Base-by-base conservation (phyloP, 2,113 vertebrate species). In the Aptenodytes forsteri region DNA sequence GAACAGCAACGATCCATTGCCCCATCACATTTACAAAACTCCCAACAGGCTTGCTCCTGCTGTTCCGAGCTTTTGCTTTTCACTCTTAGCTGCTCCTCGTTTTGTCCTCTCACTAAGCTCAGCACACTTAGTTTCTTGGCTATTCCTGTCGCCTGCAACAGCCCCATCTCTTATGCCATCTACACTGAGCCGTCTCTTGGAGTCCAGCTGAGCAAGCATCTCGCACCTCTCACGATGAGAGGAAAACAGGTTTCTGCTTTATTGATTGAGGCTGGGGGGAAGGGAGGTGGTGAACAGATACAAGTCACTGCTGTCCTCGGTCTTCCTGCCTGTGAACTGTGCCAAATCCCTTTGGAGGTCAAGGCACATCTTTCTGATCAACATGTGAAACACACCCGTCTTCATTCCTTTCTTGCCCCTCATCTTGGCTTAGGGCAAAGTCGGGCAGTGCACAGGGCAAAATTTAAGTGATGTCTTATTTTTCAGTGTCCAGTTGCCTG, bases 11-110 rank as follows among this genome's bases (percentile, higher is more conserved):
- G 6, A 20, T 27, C 18, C 26, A 8, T 95, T 95, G 84, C 87
- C 77, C 21, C 89, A 94, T 54, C 25, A 1, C 10, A 40, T 75
- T 93, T 96, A 79, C 70, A 83, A 69, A 93, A 91, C 56, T 85
- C 38, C 54, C 27, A 85, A 75, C 38, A 59, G 82, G 16, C 70
- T 54, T 49, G 34, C 65, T 93, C 34, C 52, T 79, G 77, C 56
- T 49, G 15, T 36, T 70, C 49, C 0, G 0, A 10, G 22, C 2
- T 9, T 54, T 82, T 32, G 22, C 36, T 84, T 78, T 67, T 66
- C 62, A 29, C 47, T 69, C 17, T 29, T 26, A n/a, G 0, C 56
- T 32, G 13, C 22, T 89, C 38, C 38, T n/a, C 1, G 0, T 38
- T 87, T 42, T 78, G n/a, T 26, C 27, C 54, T 50, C 25, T 84